Percentiles rank a stretch among this genome's conserved stretches.
These are phyloP conservation scores for Strix aluco DNA, from an alignment of 2,113 vertebrate genomes.

Conservation along the genomic window DNA sequence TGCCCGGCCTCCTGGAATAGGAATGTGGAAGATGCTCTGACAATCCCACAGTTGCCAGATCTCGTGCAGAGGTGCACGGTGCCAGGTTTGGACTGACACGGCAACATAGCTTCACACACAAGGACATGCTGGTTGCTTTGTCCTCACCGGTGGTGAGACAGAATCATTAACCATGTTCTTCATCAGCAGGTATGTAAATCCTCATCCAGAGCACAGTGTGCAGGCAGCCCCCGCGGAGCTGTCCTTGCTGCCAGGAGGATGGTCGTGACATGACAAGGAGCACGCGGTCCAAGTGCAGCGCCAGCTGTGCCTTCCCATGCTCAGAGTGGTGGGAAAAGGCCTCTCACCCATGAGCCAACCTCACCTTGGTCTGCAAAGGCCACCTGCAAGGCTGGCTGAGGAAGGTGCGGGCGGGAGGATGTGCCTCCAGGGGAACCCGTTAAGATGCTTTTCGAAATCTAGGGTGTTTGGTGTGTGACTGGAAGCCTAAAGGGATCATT, in stretches of 20 bases:
- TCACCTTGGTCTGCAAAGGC: background rate
- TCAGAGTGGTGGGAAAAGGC: background rate
- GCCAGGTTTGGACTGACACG: background rate
- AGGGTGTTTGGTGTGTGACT: background rate
- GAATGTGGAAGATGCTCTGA: background rate
- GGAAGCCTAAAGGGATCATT: background rate
- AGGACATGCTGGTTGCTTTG: background rate
- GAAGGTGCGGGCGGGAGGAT: background rate
- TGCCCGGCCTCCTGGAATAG: background rate
- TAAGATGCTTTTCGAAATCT: background rate
- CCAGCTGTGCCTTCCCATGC: background rate
- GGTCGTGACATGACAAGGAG: background rate
- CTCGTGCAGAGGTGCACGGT: fast-evolving
- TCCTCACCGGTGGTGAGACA: fast-evolving
- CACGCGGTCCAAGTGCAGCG: fast-evolving
- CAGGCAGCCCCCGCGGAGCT: fast-evolving
- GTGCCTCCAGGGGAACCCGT: fast-evolving
- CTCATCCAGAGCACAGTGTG: background rate
- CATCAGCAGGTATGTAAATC: background rate
- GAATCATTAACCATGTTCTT: background rate
- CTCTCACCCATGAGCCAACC: background rate
- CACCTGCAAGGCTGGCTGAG: background rate
- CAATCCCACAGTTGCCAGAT: background rate
- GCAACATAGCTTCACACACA: background rate
- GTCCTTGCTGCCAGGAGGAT: background rate